Evolutionary conservation across 2,797 vertebrate species (phyloP), one percentile per base, ranked within the genome.

Genomic region (Octomys mimax): DNA sequence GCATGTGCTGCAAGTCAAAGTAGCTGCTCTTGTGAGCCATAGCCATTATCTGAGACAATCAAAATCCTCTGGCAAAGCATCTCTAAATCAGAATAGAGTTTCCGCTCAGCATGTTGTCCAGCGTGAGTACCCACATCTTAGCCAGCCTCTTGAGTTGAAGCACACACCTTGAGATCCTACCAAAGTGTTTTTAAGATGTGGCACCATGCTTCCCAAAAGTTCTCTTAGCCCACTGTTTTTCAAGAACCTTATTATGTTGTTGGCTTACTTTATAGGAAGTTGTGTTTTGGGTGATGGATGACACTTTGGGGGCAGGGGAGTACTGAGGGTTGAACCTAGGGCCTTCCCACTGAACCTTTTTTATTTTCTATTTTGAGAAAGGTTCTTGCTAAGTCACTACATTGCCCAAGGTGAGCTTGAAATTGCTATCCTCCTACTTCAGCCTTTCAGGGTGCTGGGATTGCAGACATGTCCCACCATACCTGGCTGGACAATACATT

Each of bases 111-210:
- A 4, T 59, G 14, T 54, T 61, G 24, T 52, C 36, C 22, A 21
- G 11, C 22, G 70, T 94, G 22, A 49, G 21, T 68, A 19, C 68
- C 22, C 16, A 68, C 16, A 28, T 24, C 12, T 49, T 36, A 59
- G 31, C 57, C 59, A 49, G 28, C n/a, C 49, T 87, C 39, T 91
- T 71, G 79, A 79, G 6, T n/a, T 68, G 75, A 94, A 8, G 54
- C n/a, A 66, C 59, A 87, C 6, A 78, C 22, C 24, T 86, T 66
- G 54, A 78, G 16, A 64, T 80, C 89, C 92, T 79, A 91, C 42
- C 77, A 71, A 84, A 89, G 28, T 61, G 89, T 80, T 59, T 94
- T 95, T 57, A 92, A 84, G 31, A 36, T 77, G 91, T 62, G n/a
- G 2, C 21, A 77, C 39, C 31, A 75, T 66, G 5, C 36, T 92